Evolutionary conservation across 2,888 invertebrate genomes (phyloP), one percentile per base, ranked within the genome.

Genomic region (Drosophila anomelani): DNA sequence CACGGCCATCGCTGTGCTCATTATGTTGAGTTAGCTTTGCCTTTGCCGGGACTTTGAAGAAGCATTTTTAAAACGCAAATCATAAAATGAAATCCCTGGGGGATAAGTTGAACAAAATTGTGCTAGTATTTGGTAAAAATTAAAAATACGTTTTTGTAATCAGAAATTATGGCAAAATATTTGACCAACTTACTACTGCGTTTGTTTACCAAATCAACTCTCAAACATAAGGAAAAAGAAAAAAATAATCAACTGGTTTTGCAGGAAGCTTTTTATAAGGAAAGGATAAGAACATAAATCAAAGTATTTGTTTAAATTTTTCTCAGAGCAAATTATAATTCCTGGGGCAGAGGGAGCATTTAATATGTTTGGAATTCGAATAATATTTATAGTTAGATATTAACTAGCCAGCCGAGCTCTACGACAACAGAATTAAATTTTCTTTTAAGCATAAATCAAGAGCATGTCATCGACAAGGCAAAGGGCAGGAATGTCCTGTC

Each of bases 1-100:
- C 68, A 59, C 34, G 63, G 44, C 47, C 54, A 75, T 58, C 71
- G 61, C 54, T 58, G 13, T 77, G 75, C 72, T 79, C 77, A 85
- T 85, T 85, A 79, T 80, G 76, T 73, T 77, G 74, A 74, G 79
- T 76, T 83, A 76, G 71, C 78, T 60, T 62, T 64, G 53, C 36
- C 36, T n/a, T 58, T 47, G 49, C 12, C 38, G 15, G 23, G 26
- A 29, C 53, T 73, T 44, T 51, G 9, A 34, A 5, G 15, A 2
- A 34, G 20, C 2, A 20, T 20, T 51, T 51, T 34, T 13, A 20
- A 34, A 51, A 34, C 49, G 4, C 20, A 51, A 15, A 20, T 20
- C 8, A 20, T 15, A 34, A 15, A 20, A 5, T 20, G 13, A 51
- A 7, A 20, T 17, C 13, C 13, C 8, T 13, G 10, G 2, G 5